Evolutionary conservation across 2,113 vertebrate species (phyloP), one percentile per base, ranked within the genome.

Genomic region (Colistium nudipinnis): DNA sequence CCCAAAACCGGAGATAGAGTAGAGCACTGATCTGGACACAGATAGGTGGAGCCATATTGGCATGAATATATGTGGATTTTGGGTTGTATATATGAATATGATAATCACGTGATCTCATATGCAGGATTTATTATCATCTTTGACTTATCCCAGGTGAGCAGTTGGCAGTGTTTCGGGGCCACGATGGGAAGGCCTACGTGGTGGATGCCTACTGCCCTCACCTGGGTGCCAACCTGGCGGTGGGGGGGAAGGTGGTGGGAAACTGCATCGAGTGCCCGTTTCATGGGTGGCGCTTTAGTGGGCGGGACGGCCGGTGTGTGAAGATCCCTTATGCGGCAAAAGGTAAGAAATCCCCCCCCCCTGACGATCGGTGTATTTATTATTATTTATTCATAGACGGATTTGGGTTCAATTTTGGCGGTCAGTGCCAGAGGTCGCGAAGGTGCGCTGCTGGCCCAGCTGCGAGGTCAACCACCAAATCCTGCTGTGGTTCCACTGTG

Each of bases 211-310:
- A 95, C 74, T 95, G 94, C 62, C 95, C 95, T 3, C 95, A 94
- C 61, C 89, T 95, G 3, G 93, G 94, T 0, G 94, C 95, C 28
- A 93, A 90, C 83, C 79, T 95, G 25, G 86, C 91, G 0, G 87
- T 94, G 0, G 94, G 94, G 0, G 94, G 95, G 16, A 80, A 54
- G 0, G 92, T 95, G 31, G 69, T 92, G 27, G 94, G 93, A 16
- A 76, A 56, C 33, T 95, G 95, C 66, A 88, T 95, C 0, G 91
- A 96, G 43, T 95, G 95, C 53, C 95, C 93, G 0, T 95, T 94
- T 70, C 95, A 95, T 0, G 93, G 95, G 49, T 96, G 95, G 94
- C 91, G 85, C 81, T 94, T 95, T 70, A 75, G 19, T 1, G 95
- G 94, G 2, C 65, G 87, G 1, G 91, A 94, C 0, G 94, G 94